phyloP scores from a whole-genome alignment of 2,113 vertebrate genomes.

The Gambusia holbrooki region DNA sequence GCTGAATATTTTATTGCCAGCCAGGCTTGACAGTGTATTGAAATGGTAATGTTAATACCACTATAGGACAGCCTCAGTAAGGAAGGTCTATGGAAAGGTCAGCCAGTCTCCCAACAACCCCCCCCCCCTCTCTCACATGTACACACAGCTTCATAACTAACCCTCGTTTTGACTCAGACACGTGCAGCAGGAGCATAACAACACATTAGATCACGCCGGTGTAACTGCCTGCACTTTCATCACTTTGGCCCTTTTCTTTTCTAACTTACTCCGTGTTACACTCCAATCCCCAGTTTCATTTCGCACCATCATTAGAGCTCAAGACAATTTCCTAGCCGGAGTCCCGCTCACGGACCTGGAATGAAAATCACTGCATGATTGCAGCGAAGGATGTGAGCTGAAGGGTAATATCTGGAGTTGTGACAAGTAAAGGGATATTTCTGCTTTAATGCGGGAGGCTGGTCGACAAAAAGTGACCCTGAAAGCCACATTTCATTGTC shows the following conservation, averaged over 20 bases:
- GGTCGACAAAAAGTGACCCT: conserved; percentile 6
- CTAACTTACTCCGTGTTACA: conserved; percentile 39
- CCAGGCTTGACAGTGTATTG: conserved; percentile 76
- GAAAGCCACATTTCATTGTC: conserved; percentile 32
- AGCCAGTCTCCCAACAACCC: conserved; percentile 60
- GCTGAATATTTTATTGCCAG: conserved; percentile 80
- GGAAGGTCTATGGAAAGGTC: conserved; percentile 77
- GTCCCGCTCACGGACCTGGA: conserved; percentile 41
- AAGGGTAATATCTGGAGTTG: conserved; percentile 36
- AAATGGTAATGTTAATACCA: conserved; percentile 84
- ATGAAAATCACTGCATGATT: conserved; percentile 55
- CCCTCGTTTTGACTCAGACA: not conserved
- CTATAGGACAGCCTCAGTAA: conserved; percentile 76
- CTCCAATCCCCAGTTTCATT: conserved; percentile 45
- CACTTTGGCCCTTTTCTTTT: conserved; percentile 31
- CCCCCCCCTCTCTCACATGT: conserved; percentile 15
- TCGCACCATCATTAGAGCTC: conserved; percentile 52
- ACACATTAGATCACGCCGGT: conserved; percentile 12
- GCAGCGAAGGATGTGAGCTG: conserved; percentile 39
- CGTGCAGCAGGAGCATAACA: conserved; percentile 9
- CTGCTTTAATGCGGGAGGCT: conserved; percentile 24
- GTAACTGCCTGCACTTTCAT: conserved; percentile 33
- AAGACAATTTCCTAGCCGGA: conserved; percentile 55
- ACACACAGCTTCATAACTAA: conserved; percentile 13
- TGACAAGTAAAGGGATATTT: conserved; percentile 36